These are phyloP conservation scores for Halocaridina rubra DNA, from an alignment of 2,888 invertebrate genomes.

Conservation along the genomic window DNA sequence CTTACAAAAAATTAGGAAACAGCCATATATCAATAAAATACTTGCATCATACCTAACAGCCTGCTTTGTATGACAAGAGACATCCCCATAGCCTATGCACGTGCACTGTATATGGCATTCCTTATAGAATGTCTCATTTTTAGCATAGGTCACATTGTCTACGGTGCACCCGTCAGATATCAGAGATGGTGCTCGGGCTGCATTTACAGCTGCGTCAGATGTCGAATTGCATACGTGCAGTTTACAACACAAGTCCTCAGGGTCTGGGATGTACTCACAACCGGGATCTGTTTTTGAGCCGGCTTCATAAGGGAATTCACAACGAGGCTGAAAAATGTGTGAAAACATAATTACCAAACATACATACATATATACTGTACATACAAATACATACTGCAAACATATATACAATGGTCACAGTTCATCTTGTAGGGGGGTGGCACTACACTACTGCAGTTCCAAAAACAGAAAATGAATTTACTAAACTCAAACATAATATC, in stretches of 20 bases:
- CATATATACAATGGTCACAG: no score
- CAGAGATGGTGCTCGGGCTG: conserved; percentile 24
- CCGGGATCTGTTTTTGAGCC: conserved; percentile 34
- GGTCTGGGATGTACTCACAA: conserved; percentile 75
- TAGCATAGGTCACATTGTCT: conserved; percentile 78
- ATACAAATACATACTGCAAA: no score
- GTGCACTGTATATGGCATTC: conserved; percentile 84
- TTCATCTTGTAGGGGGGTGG: no score
- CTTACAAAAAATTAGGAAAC: no score
- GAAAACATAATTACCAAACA: no score
- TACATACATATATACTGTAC: no score
- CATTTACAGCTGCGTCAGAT: conserved; percentile 13
- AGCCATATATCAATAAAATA: no score
- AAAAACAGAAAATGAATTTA: no score
- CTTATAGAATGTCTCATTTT: conserved; percentile 80
- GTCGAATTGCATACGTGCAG: conserved; percentile 81
- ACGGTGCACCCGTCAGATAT: conserved; percentile 72
- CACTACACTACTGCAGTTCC: no score
- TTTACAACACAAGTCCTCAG: conserved; percentile 85
- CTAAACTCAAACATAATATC: no score
- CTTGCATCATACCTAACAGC: conserved; percentile 22
- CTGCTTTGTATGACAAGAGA: conserved; percentile 80
- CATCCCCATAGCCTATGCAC: conserved; percentile 79
- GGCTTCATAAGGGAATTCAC: conserved; percentile 35
- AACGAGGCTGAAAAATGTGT: conserved; percentile 49